Base-by-base conservation (phyloP, 2,888 invertebrate genomes). In the Sepioteuthis lessoniana region DNA sequence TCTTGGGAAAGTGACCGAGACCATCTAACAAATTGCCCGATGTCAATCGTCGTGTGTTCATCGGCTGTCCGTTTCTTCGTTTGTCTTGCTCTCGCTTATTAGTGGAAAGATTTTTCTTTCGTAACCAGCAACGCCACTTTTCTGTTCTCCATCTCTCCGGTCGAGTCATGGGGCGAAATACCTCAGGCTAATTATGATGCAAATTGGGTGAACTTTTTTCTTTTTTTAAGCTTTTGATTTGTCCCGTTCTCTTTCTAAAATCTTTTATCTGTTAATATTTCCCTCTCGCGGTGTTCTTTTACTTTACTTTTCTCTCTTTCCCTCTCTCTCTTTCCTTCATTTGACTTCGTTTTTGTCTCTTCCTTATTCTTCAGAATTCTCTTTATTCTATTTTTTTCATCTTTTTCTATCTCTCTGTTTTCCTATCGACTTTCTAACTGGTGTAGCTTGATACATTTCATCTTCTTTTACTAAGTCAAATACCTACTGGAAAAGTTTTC, bases 11-110 rank as follows among this genome's bases (percentile, higher is more conserved):
- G 76, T 76, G 76, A 76, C n/a, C n/a, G n/a, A 76, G 35, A 76
- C 31, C 31, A 76, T 76, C 76, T 76, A 76, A 76, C 76, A 35
- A 76, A 76, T 76, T 76, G 35, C 76, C 76, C 76, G 35, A 76
- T 76, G 76, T 76, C 76, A 76, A 76, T 76, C n/a, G 76, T 76
- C 76, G 76, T 76, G 19, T 76, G 76, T n/a, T 76, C n/a, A n/a
- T n/a, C 76, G 76, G n/a, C n/a, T 76, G n/a, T 76, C 76, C 13
- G 35, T 35, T n/a, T 76, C n/a, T n/a, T 76, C 19, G 76, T 35
- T 76, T 76, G n/a, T 8, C 76, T 16, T 76, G 76, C 76, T 76
- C 2, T n/a, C 76, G 25, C 76, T 76, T 76, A 76, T 76, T 76
- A 76, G 76, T 35, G 76, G 13, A 4, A 35, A 13, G 35, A 76